Evolutionary conservation across 2,113 vertebrate species (phyloP), one percentile per base, ranked within the genome.

Genomic region (Alethe diademata): DNA sequence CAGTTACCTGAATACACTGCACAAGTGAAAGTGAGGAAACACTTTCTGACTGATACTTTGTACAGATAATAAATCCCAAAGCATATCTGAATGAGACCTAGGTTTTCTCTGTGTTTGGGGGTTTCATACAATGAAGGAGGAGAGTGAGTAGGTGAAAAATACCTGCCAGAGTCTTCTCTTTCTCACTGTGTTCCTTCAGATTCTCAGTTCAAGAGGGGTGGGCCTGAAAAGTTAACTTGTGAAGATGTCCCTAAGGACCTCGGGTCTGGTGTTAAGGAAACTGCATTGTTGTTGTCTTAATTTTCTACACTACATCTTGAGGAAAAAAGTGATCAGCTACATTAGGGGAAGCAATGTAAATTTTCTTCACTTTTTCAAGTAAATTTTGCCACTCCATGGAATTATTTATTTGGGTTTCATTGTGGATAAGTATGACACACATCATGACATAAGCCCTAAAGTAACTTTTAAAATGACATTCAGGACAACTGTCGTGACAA

Each of bases 331-430:
- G 5, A 48, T 62, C 18, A 67, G 25, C 53, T 90, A 14, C 23
- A 67, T 54, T 2, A 66, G 17, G 48, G 58, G 14, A 82, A 96
- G 29, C 3, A 23, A 38, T n/a, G 78, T 45, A 83, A 79, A 88
- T 90, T 91, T 91, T 94, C 67, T 86, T 92, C 74, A 88, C 17
- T 92, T 92, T 91, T 89, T 40, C 60, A 73, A 95, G 78, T 35
- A 92, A 88, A 89, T 83, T 85, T 92, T 96, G 82, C 47, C 80
- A 94, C 78, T 95, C 60, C 60, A 83, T 53, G 56, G 73, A 94
- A 92, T 89, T 69, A 74, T 95, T 96, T 96, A 96, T 96, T 96
- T 84, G 67, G 42, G 56, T 90, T 97, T 96, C 85, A 83, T 73
- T 95, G 84, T 86, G 72, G 66, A 60, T 91, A 85, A 70, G 31